Conservation (phyloP, 1,140 invertebrate species). For the Sipha flava region DNA sequence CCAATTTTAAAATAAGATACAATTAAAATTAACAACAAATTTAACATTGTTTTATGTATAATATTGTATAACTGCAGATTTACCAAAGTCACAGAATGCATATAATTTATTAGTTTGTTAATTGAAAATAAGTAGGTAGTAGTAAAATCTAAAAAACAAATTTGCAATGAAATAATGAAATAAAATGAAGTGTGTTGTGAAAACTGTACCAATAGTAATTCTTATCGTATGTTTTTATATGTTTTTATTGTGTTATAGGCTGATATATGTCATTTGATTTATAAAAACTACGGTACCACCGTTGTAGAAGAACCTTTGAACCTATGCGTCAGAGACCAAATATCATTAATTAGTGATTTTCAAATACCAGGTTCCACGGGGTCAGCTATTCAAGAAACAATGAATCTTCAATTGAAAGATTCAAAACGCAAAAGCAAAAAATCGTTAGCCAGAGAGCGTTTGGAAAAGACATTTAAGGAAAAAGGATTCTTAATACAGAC, state of each 20-base stretch:
- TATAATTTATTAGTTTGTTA: too few species aligned
- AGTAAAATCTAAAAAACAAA: too few species aligned
- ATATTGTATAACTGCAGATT: too few species aligned
- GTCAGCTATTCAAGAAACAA: not conserved
- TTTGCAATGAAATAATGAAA: too few species aligned
- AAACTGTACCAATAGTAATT: too few species aligned
- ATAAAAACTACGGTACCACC: constrained; percentile 82
- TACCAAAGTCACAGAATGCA: too few species aligned
- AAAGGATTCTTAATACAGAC: constrained; percentile 88
- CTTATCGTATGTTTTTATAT: not conserved
- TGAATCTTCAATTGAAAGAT: constrained; percentile 13
- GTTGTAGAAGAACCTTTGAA: constrained; percentile 65
- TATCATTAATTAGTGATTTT: not conserved
- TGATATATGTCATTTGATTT: constrained; percentile 82
- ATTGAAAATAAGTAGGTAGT: too few species aligned
- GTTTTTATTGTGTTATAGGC: constrained; percentile 43
- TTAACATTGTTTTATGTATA: too few species aligned
- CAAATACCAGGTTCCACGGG: not conserved
- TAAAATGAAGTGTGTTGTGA: too few species aligned
- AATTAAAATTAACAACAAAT: too few species aligned
- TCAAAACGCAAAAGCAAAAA: constrained; percentile 61
- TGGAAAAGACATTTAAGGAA: constrained; percentile 85
- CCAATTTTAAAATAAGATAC: too few species aligned
- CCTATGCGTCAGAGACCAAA: constrained; percentile 56
- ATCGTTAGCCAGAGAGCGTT: constrained; percentile 71